Evolutionary conservation across 1,140 invertebrate species (phyloP).

Genomic region (Hestina assimilis): DNA sequence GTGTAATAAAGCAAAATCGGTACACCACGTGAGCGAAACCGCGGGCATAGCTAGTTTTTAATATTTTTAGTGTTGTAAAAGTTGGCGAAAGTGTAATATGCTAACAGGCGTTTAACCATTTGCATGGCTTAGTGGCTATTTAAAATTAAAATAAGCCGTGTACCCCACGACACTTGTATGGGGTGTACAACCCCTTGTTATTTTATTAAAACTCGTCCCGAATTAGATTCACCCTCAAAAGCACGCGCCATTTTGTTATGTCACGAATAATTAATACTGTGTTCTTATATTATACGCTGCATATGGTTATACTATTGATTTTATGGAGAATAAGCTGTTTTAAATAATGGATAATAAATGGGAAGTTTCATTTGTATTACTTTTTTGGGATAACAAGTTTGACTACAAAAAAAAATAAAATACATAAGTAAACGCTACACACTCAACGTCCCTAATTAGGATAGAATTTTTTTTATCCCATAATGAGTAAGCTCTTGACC

Average conservation of each 20-base stretch:
- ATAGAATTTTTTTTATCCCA: too few species aligned
- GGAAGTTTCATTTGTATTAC: too few species aligned
- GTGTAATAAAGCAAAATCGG: too few species aligned
- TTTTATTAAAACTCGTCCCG: conserved; percentile 31
- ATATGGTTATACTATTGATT: conserved; percentile 2
- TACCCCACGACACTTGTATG: conserved; percentile 22
- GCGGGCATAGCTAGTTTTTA: too few species aligned
- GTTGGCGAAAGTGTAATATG: conserved; percentile 1
- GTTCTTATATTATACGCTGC: conserved; percentile 11
- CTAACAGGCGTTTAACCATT: conserved; percentile 35
- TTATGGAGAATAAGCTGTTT: too few species aligned
- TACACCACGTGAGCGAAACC: too few species aligned
- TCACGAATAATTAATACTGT: conserved; percentile 31
- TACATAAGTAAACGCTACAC: too few species aligned
- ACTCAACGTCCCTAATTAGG: too few species aligned
- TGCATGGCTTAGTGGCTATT: conserved; percentile 42
- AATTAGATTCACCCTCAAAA: conserved; percentile 15
- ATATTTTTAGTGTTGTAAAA: neutral
- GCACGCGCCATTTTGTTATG: conserved; percentile 16
- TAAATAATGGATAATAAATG: too few species aligned
- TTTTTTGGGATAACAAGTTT: too few species aligned
- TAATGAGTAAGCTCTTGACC: too few species aligned
- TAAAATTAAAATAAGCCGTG: conserved; percentile 50
- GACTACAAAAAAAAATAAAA: too few species aligned
- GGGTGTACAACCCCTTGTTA: conserved; percentile 35